phyloP scores from a whole-genome alignment of 2,113 vertebrate genomes.

The Ahaetulla prasina region DNA sequence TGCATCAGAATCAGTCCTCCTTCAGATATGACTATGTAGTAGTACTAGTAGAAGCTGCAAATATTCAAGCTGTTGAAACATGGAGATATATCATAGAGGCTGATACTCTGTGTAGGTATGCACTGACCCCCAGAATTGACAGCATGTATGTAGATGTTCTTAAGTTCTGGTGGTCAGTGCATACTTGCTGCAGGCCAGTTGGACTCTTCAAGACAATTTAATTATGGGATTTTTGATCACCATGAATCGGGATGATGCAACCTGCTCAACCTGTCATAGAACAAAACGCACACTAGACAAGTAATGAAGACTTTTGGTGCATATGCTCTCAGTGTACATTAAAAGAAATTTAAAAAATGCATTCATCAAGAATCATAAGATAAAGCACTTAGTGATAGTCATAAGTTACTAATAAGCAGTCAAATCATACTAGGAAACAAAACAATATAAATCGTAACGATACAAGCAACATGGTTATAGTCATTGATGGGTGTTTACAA shows the following conservation, averaged over 20 bases:
- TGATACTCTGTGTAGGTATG: neutral
- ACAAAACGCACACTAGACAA: neutral
- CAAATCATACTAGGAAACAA: too few species aligned
- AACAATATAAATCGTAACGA: too few species aligned
- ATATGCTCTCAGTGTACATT: too few species aligned
- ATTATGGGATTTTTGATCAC: neutral
- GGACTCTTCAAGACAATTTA: neutral
- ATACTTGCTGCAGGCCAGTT: too few species aligned
- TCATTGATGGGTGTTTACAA: neutral
- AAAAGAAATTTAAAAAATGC: too few species aligned
- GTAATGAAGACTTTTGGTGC: neutral
- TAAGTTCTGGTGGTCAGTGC: too few species aligned
- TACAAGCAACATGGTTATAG: too few species aligned
- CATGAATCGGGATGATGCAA: neutral
- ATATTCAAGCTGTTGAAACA: neutral
- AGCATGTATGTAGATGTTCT: neutral
- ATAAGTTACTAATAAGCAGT: too few species aligned
- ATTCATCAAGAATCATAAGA: too few species aligned
- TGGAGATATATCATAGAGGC: neutral
- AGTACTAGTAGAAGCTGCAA: neutral
- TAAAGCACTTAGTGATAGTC: too few species aligned
- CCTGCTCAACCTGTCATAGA: neutral
- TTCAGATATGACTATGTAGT: neutral
- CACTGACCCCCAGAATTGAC: neutral
- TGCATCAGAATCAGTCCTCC: neutral